A percentile compares a stretch with the other conserved stretches of the same genome.
phyloP scores from a whole-genome alignment of 2,888 invertebrate genomes.

The Aricia artaxerxes region DNA sequence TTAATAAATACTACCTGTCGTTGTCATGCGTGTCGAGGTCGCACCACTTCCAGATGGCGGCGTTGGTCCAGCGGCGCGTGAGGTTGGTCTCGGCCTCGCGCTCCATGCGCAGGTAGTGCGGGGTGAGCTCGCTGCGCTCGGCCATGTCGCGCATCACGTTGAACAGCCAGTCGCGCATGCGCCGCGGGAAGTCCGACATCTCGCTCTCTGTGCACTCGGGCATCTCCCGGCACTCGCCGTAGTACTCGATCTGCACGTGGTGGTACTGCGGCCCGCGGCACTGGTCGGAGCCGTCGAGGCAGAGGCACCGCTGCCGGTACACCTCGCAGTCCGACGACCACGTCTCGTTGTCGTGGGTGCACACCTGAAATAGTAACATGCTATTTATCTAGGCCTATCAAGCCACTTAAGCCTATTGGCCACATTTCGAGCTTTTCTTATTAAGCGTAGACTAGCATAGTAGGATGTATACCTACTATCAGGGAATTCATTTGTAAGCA shows the following conservation, averaged over 20 bases:
- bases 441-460: no score
- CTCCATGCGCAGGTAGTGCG: slow-evolving; percentile 92
- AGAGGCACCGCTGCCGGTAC: slow-evolving; percentile 95
- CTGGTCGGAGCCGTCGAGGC: slow-evolving; percentile 86
- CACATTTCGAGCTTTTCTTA: no score
- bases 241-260: slow-evolving; percentile 96
- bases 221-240: slow-evolving; percentile 91
- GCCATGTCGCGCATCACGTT: slow-evolving; percentile 98
- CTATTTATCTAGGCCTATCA: background rate
- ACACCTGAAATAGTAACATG: slow-evolving; percentile 79
- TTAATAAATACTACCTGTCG: slow-evolving; percentile 81
- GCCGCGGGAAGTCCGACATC: slow-evolving; percentile 95
- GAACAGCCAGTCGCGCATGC: slow-evolving; percentile 99
- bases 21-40: slow-evolving; percentile 96
- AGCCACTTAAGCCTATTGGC: background rate
- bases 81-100: slow-evolving; percentile 93
- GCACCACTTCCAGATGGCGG: slow-evolving; percentile 99
- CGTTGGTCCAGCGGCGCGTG: slow-evolving; percentile 92
- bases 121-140: slow-evolving; percentile 90
- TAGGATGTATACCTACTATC: no score
- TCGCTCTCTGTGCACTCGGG: slow-evolving; percentile 91
- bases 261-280: slow-evolving; percentile 88
- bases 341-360: slow-evolving; percentile 97
- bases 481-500: no score
- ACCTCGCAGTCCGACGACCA: slow-evolving; percentile 97